Percentiles rank a stretch among this genome's conserved stretches.
Conservation (phyloP, 2,113 vertebrate genomes). For the Eidolon helvum region DNA sequence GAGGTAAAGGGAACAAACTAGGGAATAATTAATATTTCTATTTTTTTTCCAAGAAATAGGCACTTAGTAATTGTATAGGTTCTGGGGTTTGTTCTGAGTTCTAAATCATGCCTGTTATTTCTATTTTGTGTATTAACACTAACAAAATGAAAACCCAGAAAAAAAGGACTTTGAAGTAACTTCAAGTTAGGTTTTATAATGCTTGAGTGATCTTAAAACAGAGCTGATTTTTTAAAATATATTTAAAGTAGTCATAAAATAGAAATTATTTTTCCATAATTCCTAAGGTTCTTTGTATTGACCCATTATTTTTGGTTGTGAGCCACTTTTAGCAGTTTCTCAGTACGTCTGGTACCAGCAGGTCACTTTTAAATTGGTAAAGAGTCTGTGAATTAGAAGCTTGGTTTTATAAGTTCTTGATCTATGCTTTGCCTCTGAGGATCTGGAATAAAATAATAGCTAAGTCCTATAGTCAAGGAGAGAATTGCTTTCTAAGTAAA, state of each 20-base stretch:
- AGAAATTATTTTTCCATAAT: background rate
- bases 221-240: background rate
- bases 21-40: background rate
- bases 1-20: background rate
- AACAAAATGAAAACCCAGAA: constrained; percentile 16
- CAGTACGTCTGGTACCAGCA: background rate
- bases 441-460: background rate
- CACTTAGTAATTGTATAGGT: background rate
- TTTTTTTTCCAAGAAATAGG: background rate
- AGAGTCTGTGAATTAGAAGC: background rate
- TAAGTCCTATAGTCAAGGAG: background rate
- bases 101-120: constrained; percentile 27
- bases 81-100: constrained; percentile 33
- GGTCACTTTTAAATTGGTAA: background rate
- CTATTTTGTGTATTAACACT: constrained; percentile 13
- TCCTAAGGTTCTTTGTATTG: background rate
- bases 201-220: constrained; percentile 38
- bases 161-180: constrained; percentile 38
- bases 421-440: background rate
- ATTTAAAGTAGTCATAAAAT: background rate
- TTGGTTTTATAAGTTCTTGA: background rate
- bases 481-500: background rate
- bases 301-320: background rate
- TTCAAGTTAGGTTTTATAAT: constrained; percentile 25
- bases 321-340: background rate